Conservation (phyloP, 2,888 invertebrate genomes). For the Luffia ferchaultella region DNA sequence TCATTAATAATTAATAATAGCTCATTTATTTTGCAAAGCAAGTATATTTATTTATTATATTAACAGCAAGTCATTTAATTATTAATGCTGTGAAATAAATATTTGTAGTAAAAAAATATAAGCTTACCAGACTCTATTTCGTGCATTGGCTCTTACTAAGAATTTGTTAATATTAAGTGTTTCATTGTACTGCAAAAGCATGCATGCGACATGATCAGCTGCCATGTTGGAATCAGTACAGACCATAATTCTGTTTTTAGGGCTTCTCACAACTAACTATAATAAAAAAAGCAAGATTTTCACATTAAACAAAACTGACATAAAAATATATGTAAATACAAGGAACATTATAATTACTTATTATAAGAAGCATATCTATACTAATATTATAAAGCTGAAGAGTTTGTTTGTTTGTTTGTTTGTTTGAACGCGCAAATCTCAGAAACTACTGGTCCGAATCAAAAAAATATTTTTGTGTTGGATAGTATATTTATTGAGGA, state of each 20-base stretch:
- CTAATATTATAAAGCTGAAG: no score
- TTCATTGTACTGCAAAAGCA: constrained; percentile 31
- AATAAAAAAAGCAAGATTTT: constrained; percentile 8
- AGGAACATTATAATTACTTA: neutral
- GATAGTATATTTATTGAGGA: no score
- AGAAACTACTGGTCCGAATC: no score
- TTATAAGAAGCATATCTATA: neutral
- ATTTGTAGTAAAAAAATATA: neutral
- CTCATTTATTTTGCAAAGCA: no score
- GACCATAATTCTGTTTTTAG: constrained; percentile 31
- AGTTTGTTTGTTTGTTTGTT: no score
- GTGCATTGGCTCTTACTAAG: constrained; percentile 36
- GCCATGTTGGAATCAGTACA: constrained; percentile 53
- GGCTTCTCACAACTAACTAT: constrained; percentile 24
- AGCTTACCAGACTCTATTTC: constrained; percentile 36
- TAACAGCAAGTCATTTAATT: no score
- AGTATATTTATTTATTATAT: no score
- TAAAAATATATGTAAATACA: neutral
- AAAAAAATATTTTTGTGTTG: no score
- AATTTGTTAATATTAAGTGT: constrained; percentile 26
- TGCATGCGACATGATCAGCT: constrained; percentile 42
- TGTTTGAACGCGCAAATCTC: no score
- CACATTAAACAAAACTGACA: neutral
- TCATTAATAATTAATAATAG: no score
- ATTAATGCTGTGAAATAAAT: no score